phyloP scores from a whole-genome alignment of 2,888 invertebrate genomes.

The Microplitis deprimator region DNA sequence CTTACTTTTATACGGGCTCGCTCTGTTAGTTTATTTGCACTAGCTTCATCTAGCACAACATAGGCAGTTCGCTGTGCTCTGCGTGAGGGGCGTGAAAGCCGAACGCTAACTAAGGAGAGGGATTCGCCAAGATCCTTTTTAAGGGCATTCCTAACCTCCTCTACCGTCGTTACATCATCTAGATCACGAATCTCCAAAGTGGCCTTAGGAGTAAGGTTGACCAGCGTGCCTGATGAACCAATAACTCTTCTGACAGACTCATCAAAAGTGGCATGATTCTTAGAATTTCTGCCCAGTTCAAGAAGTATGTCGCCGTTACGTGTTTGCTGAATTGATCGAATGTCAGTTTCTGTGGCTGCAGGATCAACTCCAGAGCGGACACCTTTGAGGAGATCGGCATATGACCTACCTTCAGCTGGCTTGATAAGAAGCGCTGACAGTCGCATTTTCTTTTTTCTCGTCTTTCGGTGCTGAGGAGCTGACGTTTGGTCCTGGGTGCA shows the following conservation, averaged over 20 bases:
- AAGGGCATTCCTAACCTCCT: constrained; percentile 15
- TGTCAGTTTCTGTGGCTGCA: background rate
- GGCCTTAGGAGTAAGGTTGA: constrained; percentile 9
- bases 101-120: constrained; percentile 19
- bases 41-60: too few species aligned
- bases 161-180: constrained; percentile 14
- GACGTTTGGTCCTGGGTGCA: too few species aligned
- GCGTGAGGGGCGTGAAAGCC: constrained; percentile 28
- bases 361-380: background rate
- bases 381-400: background rate
- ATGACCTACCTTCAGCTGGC: background rate
- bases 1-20: too few species aligned
- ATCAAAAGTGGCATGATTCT: too few species aligned
- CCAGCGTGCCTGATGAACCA: constrained; percentile 5
- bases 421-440: background rate
- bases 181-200: constrained; percentile 35
- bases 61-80: constrained; percentile 28
- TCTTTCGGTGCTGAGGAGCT: background rate
- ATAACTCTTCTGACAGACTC: too few species aligned
- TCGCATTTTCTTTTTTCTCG: background rate
- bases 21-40: too few species aligned
- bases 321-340: background rate
- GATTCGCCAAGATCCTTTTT: constrained; percentile 7
- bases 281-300: background rate
- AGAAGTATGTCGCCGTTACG: background rate